Conservation (phyloP, 2,797 vertebrate species). For the Leptatherina wallacei region DNA sequence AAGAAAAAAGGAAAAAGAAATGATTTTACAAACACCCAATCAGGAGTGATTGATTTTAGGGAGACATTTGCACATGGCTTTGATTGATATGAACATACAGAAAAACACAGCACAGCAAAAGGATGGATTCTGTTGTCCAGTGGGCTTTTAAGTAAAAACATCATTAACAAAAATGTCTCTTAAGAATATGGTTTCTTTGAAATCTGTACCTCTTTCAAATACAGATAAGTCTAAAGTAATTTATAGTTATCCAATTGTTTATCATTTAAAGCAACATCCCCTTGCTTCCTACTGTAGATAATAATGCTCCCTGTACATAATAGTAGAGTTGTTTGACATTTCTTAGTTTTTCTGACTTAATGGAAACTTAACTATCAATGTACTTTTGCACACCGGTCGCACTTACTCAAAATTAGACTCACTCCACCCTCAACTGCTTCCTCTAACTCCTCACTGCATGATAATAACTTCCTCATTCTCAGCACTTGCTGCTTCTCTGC, state of each 20-base stretch:
- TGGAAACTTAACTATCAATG: background rate
- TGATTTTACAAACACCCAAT: background rate
- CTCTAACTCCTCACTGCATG: slow-evolving; percentile 13
- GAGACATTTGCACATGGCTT: background rate
- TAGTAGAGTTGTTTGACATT: background rate
- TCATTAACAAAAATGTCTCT: background rate
- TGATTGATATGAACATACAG: background rate
- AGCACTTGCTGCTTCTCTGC: background rate
- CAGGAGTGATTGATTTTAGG: background rate
- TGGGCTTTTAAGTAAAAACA: background rate
- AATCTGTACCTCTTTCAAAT: background rate
- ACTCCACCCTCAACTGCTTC: slow-evolving; percentile 21
- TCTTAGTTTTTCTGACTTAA: background rate
- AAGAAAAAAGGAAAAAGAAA: background rate
- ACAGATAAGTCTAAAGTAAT: background rate
- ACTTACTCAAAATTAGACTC: slow-evolving; percentile 7
- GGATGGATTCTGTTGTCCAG: background rate
- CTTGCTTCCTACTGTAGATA: background rate
- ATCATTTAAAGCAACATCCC: too few relatives aligned
- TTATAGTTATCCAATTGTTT: background rate
- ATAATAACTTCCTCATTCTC: slow-evolving; percentile 35
- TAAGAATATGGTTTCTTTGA: background rate
- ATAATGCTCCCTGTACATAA: too few relatives aligned
- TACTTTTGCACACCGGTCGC: background rate
- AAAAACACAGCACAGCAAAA: background rate